Conservation (phyloP, 2,113 vertebrate species). For the Lepidiolamprologus cunningtoni region DNA sequence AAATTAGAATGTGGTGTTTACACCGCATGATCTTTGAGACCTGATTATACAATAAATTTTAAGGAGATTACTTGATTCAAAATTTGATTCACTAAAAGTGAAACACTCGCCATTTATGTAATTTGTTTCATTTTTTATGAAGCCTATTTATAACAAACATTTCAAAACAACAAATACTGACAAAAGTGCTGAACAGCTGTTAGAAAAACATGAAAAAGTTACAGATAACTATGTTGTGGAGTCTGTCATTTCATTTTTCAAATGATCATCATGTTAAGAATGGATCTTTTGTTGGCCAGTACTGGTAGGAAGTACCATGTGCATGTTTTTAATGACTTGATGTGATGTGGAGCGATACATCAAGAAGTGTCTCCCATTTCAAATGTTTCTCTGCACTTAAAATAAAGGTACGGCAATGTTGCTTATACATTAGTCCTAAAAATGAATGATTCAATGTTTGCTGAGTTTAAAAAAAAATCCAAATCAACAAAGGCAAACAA, state of each 20-base stretch:
- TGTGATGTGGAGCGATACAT: neutral
- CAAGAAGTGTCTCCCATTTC: neutral
- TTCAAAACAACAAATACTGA: neutral
- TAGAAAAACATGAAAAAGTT: neutral
- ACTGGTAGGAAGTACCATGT: neutral
- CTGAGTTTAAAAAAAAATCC: neutral
- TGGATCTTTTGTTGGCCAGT: neutral
- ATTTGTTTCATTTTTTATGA: neutral
- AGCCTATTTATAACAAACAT: neutral
- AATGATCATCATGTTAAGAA: neutral
- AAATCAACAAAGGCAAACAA: neutral
- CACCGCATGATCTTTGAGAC: neutral
- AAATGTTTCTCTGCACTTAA: neutral
- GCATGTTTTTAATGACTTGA: neutral
- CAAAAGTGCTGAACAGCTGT: neutral
- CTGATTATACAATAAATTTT: neutral
- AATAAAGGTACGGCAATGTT: neutral
- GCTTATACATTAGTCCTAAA: neutral
- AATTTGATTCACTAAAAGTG: neutral
- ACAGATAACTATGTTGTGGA: neutral
- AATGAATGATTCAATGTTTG: accelerated
- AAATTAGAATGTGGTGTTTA: neutral
- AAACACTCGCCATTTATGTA: neutral
- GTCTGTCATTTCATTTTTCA: neutral
- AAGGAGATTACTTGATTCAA: neutral